Percentiles rank a stretch among this genome's conserved stretches.
Evolutionary conservation across 2,113 vertebrate species (phyloP).

Genomic region (Callopanchax toddi): DNA sequence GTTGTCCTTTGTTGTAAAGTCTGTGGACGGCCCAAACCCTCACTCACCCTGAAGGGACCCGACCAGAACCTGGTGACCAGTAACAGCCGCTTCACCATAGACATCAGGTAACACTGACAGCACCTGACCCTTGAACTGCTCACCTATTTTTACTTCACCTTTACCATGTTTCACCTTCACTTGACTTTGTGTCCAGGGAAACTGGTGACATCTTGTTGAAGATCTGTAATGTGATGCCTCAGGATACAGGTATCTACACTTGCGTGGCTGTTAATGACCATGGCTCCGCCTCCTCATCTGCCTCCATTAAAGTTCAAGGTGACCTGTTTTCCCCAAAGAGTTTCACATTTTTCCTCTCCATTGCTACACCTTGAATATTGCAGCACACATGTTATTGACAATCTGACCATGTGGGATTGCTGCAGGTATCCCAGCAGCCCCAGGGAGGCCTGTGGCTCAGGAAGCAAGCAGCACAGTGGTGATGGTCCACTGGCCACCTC

Average conservation of each 20-base stretch:
- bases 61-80: conserved; percentile 91
- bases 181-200: conserved; percentile 80
- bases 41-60: conserved; percentile 90
- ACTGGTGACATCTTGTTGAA: conserved; percentile 93
- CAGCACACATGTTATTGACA: background rate
- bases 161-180: rapidly evolving
- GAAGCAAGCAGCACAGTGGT: conserved; percentile 92
- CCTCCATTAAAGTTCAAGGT: conserved; percentile 98
- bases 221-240: conserved; percentile 97
- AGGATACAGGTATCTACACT: conserved; percentile 97
- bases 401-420: too few relatives aligned
- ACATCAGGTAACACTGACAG: conserved; percentile 73
- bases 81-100: conserved; percentile 85
- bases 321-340: conserved; percentile 3
- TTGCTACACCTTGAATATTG: background rate
- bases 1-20: conserved; percentile 95
- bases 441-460: conserved; percentile 92
- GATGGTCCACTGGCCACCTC: conserved; percentile 94
- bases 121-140: background rate
- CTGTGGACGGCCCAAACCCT: conserved; percentile 93
- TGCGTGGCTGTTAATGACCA: conserved; percentile 93
- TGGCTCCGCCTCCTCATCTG: conserved; percentile 89
- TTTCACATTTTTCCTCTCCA: background rate
- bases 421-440: conserved; percentile 91
- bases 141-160: rapidly evolving